Evolutionary conservation across 2,113 vertebrate species (phyloP), one percentile per base, ranked within the genome.

Genomic region (Scytalopus superciliaris): DNA sequence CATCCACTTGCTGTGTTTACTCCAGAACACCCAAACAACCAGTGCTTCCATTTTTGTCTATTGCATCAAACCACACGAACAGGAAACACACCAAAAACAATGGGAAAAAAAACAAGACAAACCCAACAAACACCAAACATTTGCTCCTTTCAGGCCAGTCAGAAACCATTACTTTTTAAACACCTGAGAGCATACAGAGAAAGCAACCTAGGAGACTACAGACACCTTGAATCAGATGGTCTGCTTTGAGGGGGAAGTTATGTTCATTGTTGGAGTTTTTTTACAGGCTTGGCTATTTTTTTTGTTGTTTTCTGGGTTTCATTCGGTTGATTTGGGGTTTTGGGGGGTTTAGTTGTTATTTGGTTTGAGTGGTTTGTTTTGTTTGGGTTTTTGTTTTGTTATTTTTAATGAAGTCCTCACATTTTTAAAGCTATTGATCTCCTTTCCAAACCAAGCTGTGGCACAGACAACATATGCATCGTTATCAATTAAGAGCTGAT

Each of bases 151-250:
- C 24, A 12, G 27, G 3, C 33, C 10, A 45, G 35, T 4, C 24
- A 30, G 12, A 70, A 84, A 37, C 2, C n/a, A n/a, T 14, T 3
- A 25, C 3, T 47, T 82, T 27, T 25, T 25, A 14, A 85, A 73
- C 3, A 35, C 15, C 23, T 19, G 5, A 5, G 30, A 52, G 6
- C 0, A 0, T 0, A 0, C 21, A 52, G 80, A 56, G 7, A 60
- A 30, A 44, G 23, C 45, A 56, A 15, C 11, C 21, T n/a, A 47
- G 8, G 18, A 76, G 3, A 47, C 39, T 53, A 73, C 2, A 44
- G 64, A 19, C 27, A 52, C 5, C 19, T 14, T 39, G 10, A 73
- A 52, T 16, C 10, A 35, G 21, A n/a, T 24, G 4, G 25, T 23
- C 15, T 16, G 7, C 39, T 80, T 45, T 3, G 17, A 80, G 6